Evolutionary conservation across 2,113 vertebrate genomes (phyloP), one percentile per base, ranked within the genome.

Genomic region (Irena cyanogastra): DNA sequence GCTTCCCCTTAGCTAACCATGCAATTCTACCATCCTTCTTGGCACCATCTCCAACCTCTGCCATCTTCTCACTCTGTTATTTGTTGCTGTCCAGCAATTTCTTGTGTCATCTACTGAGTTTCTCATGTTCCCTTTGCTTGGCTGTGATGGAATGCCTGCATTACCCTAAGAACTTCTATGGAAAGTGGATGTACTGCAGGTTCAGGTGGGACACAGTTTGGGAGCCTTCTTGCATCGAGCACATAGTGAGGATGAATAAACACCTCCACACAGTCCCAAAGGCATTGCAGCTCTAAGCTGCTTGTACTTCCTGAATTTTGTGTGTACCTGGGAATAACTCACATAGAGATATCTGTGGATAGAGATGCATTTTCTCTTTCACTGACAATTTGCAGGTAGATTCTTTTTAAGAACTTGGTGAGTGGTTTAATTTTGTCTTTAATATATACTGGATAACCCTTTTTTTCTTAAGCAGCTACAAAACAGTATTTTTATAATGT

Each of bases 261-360:
- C 16, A 33, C 2, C 3, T 7, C 7, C 26, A 3, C 16, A 15
- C 3, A 19, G 2, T 13, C 42, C 33, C 37, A 56, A 33, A 49
- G 47, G 41, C 33, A 23, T 71, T 53, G 39, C 35, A 76, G 31
- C 17, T 87, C 33, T 37, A 35, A 35, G 6, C 18, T 83, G 35
- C 22, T 47, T n/a, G 7, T 42, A 57, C 35, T 63, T 60, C 30
- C 66, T 71, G 35, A 45, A 68, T 61, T 78, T 72, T 63, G 16
- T 45, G 22, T 53, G 35, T 52, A 35, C 56, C 30, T 83, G 33
- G n/a, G 30, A 77, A 19, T 42, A 30, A 45, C 22, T 71, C 12
- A 21, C 6, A 28, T 24, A 44, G 24, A 35, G n/a, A 4, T 37
- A 61, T 42, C 23, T 77, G 33, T 68, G 74, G 45, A n/a, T 61